These are phyloP conservation scores for Blastomussa wellsi DNA, from an alignment of 92 coral and sea anemone genomes.

Conservation along the genomic window DNA sequence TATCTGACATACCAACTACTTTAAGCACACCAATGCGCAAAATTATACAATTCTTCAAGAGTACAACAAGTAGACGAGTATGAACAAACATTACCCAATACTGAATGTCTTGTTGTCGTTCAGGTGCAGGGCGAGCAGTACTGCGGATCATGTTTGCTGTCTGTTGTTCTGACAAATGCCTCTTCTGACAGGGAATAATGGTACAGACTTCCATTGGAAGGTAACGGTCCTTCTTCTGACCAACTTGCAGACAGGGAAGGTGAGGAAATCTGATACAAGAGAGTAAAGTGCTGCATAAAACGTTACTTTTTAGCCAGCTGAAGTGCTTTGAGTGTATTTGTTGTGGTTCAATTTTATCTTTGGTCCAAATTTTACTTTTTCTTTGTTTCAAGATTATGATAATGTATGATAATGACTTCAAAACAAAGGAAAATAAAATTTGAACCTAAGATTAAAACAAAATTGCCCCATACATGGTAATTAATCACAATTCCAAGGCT, in stretches of 20 bases:
- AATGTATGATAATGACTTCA: too few relatives aligned
- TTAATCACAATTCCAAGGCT: too few relatives aligned
- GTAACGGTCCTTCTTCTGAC: conserved; percentile 63
- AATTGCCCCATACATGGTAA: too few relatives aligned
- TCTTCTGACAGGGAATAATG: conserved; percentile 70
- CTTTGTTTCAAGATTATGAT: too few relatives aligned
- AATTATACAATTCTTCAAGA: neutral
- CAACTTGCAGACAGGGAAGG: conserved; percentile 70
- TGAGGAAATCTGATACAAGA: conserved; percentile 52
- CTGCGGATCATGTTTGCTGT: conserved; percentile 78
- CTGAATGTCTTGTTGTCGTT: conserved; percentile 59
- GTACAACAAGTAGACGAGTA: neutral
- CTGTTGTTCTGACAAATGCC: conserved; percentile 79
- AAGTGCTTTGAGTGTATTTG: too few relatives aligned
- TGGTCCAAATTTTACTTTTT: too few relatives aligned
- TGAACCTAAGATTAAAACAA: too few relatives aligned
- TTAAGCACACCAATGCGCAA: neutral
- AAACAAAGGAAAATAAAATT: too few relatives aligned
- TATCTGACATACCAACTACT: too few relatives aligned
- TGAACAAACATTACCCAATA: conserved; percentile 65
- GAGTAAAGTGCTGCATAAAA: neutral
- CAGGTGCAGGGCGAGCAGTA: conserved; percentile 78
- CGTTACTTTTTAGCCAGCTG: too few relatives aligned
- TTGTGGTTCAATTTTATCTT: too few relatives aligned
- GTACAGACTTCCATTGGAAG: conserved; percentile 87